Evolutionary conservation across 1,140 invertebrate species (phyloP), one percentile per base, ranked within the genome.

Genomic region (Bactericera cockerelli): DNA sequence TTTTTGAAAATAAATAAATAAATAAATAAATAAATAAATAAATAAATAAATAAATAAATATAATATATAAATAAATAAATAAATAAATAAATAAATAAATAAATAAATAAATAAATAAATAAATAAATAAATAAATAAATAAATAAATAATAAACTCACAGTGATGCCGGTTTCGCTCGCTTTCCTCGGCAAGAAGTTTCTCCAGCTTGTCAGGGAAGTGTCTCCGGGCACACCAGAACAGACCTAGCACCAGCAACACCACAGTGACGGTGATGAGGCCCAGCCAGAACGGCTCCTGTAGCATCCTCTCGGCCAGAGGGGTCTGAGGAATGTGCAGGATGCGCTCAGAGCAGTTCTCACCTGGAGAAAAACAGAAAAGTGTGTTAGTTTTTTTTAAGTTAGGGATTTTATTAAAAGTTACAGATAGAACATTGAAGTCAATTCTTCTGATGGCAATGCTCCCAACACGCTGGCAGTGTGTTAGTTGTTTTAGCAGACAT

Each of bases 191-290:
- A n/a, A 88, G 73, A 1, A 87, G 75, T 67, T 85, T 86, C 67
- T 87, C 86, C 36, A 89, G 80, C 71, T 87, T 86, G 67, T 89
- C 86, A 0, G 85, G 84, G 67, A 89, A 86, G 69, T 88, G 85
- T 55, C 85, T 70, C 67, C 86, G 86, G 53, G 84, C 81, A 69
- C 85, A 87, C 81, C 84, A 88, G 6, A 87, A 77, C 21, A 86
- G 71, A 10, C 83, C 83, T 61, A 89, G 82, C 21, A 84, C 74
- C 33, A 76, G 78, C 61, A 89, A 74, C 6, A 88, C 84, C 3
- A 82, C 76, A 59, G 81, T 82, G 10, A 89, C 84, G 0, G 85
- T 85, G 67, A 88, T 84, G 14, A 89, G 73, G 1, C 85, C 85
- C 14, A 89, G 70, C 85, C 85, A 89, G 69, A 89, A 88, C 0